A percentile compares a stretch with the other conserved stretches of the same genome.
Evolutionary conservation across 2,797 vertebrate genomes (phyloP).

Genomic region (Synanceia verrucosa): DNA sequence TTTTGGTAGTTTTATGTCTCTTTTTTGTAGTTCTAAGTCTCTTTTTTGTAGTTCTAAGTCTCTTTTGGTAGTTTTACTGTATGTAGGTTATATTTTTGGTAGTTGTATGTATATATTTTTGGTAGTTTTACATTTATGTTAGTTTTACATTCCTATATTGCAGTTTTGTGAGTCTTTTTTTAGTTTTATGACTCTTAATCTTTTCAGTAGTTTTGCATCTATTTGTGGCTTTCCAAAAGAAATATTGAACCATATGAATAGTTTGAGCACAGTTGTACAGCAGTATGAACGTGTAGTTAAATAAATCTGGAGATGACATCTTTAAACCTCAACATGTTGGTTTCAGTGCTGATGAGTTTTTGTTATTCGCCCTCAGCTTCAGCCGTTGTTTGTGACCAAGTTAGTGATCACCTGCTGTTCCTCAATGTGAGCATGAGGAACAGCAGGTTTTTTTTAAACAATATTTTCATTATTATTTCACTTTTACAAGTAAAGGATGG

Average conservation of each 20-base stretch:
- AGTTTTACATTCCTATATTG: no score
- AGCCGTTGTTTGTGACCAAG: neutral
- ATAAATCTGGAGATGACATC: neutral
- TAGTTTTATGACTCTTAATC: neutral
- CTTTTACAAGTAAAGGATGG: no score
- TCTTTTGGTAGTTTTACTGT: no score
- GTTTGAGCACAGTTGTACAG: neutral
- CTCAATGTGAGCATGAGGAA: neutral
- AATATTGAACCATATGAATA: neutral
- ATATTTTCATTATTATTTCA: no score
- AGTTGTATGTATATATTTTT: neutral
- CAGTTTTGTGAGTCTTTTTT: no score
- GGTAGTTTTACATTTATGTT: neutral
- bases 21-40: neutral
- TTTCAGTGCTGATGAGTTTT: neutral
- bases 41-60: neutral
- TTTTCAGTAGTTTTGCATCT: neutral
- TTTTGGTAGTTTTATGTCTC: neutral
- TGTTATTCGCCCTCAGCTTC: neutral
- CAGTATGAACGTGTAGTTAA: neutral
- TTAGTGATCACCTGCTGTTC: neutral
- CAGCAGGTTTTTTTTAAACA: no score
- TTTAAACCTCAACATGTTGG: neutral
- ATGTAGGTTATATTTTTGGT: neutral
- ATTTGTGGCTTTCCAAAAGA: no score